phyloP scores from a whole-genome alignment of 2,888 invertebrate genomes.

The Watsonalla binaria region DNA sequence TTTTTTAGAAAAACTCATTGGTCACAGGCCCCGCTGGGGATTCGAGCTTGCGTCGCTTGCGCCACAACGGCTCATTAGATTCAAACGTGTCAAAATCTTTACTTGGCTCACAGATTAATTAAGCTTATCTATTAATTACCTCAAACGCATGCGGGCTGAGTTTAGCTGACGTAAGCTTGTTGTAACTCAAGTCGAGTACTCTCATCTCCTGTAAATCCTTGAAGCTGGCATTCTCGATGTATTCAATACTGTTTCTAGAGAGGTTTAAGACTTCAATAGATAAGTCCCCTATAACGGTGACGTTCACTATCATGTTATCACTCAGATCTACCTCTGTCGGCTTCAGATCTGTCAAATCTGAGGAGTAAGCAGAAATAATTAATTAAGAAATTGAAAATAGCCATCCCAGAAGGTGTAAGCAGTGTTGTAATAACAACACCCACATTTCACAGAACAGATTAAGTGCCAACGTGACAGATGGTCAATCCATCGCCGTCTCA shows the following conservation, averaged over 20 bases:
- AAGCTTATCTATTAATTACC: no score
- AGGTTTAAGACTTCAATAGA: conserved; percentile 79
- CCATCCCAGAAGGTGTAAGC: no score
- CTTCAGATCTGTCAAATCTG: conserved; percentile 49
- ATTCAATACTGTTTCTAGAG: conserved; percentile 80
- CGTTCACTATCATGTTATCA: conserved; percentile 59
- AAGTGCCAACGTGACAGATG: no score
- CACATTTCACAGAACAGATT: no score
- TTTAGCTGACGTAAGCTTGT: conserved; percentile 79
- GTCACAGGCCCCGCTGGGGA: no score
- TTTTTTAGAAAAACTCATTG: no score
- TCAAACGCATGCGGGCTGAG: conserved; percentile 83
- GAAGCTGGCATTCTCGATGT: conserved; percentile 81
- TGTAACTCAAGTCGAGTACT: conserved; percentile 83
- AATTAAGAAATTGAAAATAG: conserved; percentile 1
- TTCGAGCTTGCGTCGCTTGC: no score
- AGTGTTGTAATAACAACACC: no score
- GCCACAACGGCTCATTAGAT: no score
- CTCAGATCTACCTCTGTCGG: conserved; percentile 63
- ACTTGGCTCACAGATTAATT: no score
- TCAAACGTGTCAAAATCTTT: no score
- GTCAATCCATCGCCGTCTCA: no score
- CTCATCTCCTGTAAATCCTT: conserved; percentile 79
- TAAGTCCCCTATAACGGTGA: conserved; percentile 75
- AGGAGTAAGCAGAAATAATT: background rate